A percentile compares a stretch with the other conserved stretches of the same genome.
Evolutionary conservation across 2,113 vertebrate species (phyloP).

Genomic region (Propithecus coquereli): DNA sequence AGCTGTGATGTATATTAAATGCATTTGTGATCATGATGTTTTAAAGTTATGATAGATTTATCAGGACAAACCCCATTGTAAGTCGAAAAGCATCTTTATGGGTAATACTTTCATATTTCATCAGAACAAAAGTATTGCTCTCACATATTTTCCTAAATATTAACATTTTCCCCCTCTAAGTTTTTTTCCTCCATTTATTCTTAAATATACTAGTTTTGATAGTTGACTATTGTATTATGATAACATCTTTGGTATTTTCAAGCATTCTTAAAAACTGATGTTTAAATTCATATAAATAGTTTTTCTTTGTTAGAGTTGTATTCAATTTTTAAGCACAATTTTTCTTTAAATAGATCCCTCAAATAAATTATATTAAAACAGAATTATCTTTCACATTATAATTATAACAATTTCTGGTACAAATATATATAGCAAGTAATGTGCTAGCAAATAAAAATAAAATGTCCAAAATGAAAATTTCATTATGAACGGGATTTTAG

Average conservation of each 20-base stretch:
- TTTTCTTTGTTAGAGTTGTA: neutral
- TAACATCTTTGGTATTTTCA: neutral
- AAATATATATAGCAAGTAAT: neutral
- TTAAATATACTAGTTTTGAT: neutral
- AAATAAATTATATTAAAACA: neutral
- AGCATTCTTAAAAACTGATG: neutral
- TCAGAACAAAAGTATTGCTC: neutral
- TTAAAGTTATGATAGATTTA: neutral
- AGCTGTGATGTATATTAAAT: neutral
- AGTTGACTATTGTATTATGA: neutral
- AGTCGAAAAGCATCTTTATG: neutral
- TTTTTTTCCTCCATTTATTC: neutral
- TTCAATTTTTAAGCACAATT: neutral
- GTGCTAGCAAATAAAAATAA: neutral
- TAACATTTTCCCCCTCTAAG: neutral
- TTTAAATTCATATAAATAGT: neutral
- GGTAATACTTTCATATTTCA: neutral
- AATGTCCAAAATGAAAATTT: neutral
- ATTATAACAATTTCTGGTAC: neutral
- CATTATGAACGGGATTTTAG: neutral
- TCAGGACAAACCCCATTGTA: neutral
- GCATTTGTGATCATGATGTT: neutral
- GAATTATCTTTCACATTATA: neutral
- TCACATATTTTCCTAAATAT: neutral
- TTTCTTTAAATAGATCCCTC: neutral